A percentile compares a stretch with the other conserved stretches of the same genome.
Evolutionary conservation across 2,888 invertebrate genomes (phyloP).

Genomic region (Galerucella calmariensis): DNA sequence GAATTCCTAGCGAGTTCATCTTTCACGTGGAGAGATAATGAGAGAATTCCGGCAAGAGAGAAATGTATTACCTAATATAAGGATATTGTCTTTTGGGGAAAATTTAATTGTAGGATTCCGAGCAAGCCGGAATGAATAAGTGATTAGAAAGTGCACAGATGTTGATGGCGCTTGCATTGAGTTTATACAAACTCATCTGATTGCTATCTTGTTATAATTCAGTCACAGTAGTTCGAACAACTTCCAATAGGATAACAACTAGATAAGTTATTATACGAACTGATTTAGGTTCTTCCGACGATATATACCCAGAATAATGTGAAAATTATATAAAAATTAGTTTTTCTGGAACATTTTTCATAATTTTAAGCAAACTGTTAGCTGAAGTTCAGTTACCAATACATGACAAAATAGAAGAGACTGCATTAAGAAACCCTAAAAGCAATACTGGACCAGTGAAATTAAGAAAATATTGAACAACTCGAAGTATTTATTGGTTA

Average conservation of each 20-base stretch:
- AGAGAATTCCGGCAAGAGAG: slow-evolving; percentile 59
- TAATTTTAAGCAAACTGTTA: too few species aligned
- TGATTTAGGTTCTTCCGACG: neutral
- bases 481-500: too few species aligned
- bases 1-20: slow-evolving; percentile 55
- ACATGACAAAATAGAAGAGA: too few species aligned
- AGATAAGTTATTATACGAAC: neutral
- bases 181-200: slow-evolving; percentile 33
- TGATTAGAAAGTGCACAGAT: slow-evolving; percentile 43
- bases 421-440: too few species aligned
- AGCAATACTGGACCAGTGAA: too few species aligned
- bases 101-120: slow-evolving; percentile 58
- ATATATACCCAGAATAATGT: too few species aligned
- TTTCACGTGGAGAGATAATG: slow-evolving; percentile 56
- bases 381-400: too few species aligned
- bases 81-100: slow-evolving; percentile 60
- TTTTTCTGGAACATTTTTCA: too few species aligned
- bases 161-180: slow-evolving; percentile 32
- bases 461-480: too few species aligned
- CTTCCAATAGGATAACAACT: neutral
- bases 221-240: slow-evolving; percentile 4
- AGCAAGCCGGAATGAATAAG: slow-evolving; percentile 42
- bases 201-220: neutral
- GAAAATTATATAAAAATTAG: too few species aligned
- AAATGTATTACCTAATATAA: slow-evolving; percentile 64